Conservation (phyloP, 1,140 invertebrate genomes). For the Tetramorium simillimum region DNA sequence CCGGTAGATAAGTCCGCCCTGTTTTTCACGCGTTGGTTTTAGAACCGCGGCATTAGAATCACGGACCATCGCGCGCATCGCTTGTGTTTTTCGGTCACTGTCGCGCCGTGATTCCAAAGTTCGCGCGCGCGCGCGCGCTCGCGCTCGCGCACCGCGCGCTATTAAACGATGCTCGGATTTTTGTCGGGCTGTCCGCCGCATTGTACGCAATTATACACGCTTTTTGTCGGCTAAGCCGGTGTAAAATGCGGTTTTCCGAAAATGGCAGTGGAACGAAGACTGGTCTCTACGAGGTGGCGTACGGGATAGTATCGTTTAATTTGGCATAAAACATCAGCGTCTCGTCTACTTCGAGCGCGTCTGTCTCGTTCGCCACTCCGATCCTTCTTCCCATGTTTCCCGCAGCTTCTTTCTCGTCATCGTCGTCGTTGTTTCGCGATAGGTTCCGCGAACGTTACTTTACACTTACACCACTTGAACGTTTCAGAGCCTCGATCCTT, state of each 20-base stretch:
- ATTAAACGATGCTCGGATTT: conserved; percentile 75
- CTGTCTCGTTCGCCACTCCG: conserved; percentile 19
- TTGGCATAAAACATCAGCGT: conserved; percentile 72
- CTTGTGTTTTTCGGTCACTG: conserved; percentile 43
- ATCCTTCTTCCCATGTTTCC: background rate
- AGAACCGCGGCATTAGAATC: conserved; percentile 52
- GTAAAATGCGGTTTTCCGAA: conserved; percentile 79
- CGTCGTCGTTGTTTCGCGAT: conserved; percentile 11
- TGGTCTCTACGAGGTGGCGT: conserved; percentile 66
- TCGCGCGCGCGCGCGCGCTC: conserved; percentile 11
- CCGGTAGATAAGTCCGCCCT: conserved; percentile 45
- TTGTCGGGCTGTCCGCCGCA: conserved; percentile 67
- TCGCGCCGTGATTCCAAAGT: conserved; percentile 49
- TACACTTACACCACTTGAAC: background rate
- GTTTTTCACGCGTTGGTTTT: conserved; percentile 68
- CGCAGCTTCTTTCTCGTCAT: background rate
- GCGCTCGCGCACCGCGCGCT: conserved; percentile 42
- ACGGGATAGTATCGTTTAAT: conserved; percentile 73
- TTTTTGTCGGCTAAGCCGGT: conserved; percentile 52
- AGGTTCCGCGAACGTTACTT: conserved; percentile 23
- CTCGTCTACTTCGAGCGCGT: conserved; percentile 22
- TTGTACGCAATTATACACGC: conserved; percentile 73
- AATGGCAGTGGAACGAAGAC: conserved; percentile 78
- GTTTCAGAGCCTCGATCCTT: background rate
- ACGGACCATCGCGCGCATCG: conserved; percentile 44